phyloP scores from a whole-genome alignment of 2,888 invertebrate genomes.

The Selenia dentaria region DNA sequence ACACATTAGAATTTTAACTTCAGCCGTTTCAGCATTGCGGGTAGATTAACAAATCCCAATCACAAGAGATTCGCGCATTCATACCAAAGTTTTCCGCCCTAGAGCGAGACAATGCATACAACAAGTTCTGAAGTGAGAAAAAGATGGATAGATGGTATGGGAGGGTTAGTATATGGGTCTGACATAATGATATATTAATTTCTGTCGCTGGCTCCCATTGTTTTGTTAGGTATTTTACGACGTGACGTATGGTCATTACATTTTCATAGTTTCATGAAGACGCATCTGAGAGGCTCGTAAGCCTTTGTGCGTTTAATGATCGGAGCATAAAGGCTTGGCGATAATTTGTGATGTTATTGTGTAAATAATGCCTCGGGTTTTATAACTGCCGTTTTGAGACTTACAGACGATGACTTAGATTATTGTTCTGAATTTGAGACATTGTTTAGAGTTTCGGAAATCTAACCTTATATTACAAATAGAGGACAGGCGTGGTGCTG shows the following conservation, averaged over 20 bases:
- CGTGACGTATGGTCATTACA: conserved; percentile 82
- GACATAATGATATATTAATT: conserved; percentile 85
- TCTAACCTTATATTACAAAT: too few relatives aligned
- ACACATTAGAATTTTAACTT: conserved; percentile 75
- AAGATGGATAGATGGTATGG: conserved; percentile 44
- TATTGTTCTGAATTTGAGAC: too few relatives aligned
- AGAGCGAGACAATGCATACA: conserved; percentile 41
- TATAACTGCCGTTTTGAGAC: conserved; percentile 1
- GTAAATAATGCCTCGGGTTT: conserved; percentile 31
- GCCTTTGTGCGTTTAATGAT: conserved; percentile 75
- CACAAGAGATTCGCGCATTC: conserved; percentile 74
- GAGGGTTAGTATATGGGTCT: conserved; percentile 72
- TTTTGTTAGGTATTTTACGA: conserved; percentile 82
- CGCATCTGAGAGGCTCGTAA: conserved; percentile 58
- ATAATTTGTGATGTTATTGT: conserved; percentile 58
- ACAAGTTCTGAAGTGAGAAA: conserved; percentile 26
- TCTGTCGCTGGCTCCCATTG: conserved; percentile 80
- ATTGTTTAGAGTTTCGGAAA: too few relatives aligned
- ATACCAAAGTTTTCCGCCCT: conserved; percentile 70
- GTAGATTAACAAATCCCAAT: conserved; percentile 81
- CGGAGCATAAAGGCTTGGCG: conserved; percentile 54
- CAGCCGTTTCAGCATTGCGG: conserved; percentile 57
- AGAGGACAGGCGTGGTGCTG: too few relatives aligned
- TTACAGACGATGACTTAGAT: background rate
- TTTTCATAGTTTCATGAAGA: conserved; percentile 83